Evolutionary conservation across 37 sponge, comb jelly and placozoan species (phyloP).

Genomic region (Chondrosia reniformis): DNA sequence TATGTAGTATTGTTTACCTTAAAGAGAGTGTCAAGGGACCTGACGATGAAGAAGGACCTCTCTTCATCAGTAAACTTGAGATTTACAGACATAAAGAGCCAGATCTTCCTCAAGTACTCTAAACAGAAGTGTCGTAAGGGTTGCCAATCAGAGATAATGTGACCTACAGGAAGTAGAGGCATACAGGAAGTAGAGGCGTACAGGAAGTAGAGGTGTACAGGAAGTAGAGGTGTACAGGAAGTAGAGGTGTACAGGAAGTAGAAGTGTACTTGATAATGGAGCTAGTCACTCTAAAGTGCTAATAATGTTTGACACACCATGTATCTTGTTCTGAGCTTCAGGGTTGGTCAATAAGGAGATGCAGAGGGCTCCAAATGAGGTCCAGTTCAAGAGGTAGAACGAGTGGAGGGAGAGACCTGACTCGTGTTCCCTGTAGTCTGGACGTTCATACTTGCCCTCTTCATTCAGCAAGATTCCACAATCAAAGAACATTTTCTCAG

Average conservation of each 20-base stretch:
- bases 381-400: constrained; percentile 73
- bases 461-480: constrained; percentile 42
- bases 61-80: constrained; percentile 75
- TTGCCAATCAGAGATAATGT: constrained; percentile 74
- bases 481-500: constrained; percentile 3
- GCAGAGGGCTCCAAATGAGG: constrained; percentile 78
- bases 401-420: constrained; percentile 76
- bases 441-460: constrained; percentile 78
- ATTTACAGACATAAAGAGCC: constrained; percentile 72
- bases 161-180: not conserved
- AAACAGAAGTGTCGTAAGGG: constrained; percentile 83
- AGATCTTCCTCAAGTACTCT: constrained; percentile 71
- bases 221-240: too few species aligned
- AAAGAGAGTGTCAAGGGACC: constrained; percentile 34
- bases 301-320: too few species aligned
- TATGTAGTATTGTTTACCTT: too few species aligned
- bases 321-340: constrained; percentile 34
- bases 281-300: too few species aligned
- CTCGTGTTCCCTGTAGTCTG: constrained; percentile 69
- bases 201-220: not conserved
- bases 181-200: not conserved
- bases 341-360: constrained; percentile 72
- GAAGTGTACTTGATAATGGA: not conserved
- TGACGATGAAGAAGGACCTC: constrained; percentile 58
- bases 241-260: not conserved